A percentile compares a stretch with the other conserved stretches of the same genome.
phyloP scores from a whole-genome alignment of 2,797 vertebrate species.

The Euthynnus affinis region DNA sequence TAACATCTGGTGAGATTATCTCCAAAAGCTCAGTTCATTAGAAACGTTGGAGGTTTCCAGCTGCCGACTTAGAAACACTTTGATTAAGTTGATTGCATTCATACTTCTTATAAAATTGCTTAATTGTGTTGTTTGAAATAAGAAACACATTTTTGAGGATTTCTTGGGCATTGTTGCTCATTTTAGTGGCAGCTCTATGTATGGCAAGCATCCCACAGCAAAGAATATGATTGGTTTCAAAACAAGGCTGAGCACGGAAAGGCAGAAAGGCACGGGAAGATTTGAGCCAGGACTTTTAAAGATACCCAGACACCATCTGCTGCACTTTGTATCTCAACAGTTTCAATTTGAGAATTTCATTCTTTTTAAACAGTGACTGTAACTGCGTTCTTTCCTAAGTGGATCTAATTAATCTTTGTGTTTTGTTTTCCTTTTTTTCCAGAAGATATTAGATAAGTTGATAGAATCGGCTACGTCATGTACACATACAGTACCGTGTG shows the following conservation, averaged over 20 bases:
- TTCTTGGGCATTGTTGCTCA: constrained; percentile 40
- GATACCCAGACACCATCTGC: constrained; percentile 62
- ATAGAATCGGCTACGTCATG: background rate
- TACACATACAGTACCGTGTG: background rate
- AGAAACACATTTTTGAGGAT: constrained; percentile 56
- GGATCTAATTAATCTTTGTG: constrained; percentile 37
- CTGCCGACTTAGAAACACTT: constrained; percentile 54
- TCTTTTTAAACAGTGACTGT: constrained; percentile 46
- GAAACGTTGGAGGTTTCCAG: constrained; percentile 57
- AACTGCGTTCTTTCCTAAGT: constrained; percentile 30
- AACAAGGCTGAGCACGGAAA: constrained; percentile 41
- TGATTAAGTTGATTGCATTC: constrained; percentile 62
- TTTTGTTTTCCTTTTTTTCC: constrained; percentile 21
- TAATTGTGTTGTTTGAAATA: constrained; percentile 66
- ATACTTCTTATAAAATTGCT: constrained; percentile 53
- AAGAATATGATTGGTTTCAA: constrained; percentile 53
- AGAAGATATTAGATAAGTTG: background rate
- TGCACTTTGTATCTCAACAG: constrained; percentile 46
- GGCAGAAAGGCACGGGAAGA: constrained; percentile 23
- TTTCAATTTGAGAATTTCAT: constrained; percentile 61
- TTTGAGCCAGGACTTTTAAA: constrained; percentile 49
- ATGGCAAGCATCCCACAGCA: constrained; percentile 36
- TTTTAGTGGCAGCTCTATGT: constrained; percentile 42
- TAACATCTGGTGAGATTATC: constrained; percentile 74
- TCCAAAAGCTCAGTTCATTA: constrained; percentile 66